Evolutionary conservation across 1,140 invertebrate genomes (phyloP).

Genomic region (Lepidurus apus): DNA sequence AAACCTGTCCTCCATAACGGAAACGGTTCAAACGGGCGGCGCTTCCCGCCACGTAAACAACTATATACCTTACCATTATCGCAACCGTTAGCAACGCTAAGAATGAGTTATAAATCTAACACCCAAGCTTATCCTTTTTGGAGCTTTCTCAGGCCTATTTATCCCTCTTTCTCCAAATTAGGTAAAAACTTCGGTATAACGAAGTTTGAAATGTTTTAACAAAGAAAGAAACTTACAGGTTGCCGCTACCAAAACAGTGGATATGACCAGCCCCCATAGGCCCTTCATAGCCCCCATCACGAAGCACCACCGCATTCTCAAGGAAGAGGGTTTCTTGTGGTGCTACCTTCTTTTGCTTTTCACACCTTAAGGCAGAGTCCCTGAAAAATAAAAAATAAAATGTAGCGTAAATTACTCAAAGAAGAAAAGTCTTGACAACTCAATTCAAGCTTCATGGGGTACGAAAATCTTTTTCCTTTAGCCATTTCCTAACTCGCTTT

Average conservation of each 20-base stretch:
- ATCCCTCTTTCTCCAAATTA: too few species aligned
- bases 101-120: too few species aligned
- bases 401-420: background rate
- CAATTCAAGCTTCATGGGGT: background rate
- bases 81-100: too few species aligned
- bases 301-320: background rate
- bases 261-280: slow-evolving; percentile 7
- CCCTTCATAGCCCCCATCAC: background rate
- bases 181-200: too few species aligned
- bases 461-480: background rate
- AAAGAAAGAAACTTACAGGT: background rate
- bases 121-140: too few species aligned
- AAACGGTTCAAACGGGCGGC: too few species aligned
- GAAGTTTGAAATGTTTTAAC: too few species aligned
- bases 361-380: background rate
- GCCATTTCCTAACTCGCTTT: background rate
- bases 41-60: too few species aligned
- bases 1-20: too few species aligned
- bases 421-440: background rate
- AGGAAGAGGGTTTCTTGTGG: background rate
- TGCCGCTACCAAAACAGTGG: background rate
- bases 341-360: background rate
- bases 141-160: too few species aligned
- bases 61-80: too few species aligned
- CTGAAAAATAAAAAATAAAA: background rate